Evolutionary conservation across 2,888 invertebrate species (phyloP), one percentile per base, ranked within the genome.

Genomic region (Gasteruption jaculator): DNA sequence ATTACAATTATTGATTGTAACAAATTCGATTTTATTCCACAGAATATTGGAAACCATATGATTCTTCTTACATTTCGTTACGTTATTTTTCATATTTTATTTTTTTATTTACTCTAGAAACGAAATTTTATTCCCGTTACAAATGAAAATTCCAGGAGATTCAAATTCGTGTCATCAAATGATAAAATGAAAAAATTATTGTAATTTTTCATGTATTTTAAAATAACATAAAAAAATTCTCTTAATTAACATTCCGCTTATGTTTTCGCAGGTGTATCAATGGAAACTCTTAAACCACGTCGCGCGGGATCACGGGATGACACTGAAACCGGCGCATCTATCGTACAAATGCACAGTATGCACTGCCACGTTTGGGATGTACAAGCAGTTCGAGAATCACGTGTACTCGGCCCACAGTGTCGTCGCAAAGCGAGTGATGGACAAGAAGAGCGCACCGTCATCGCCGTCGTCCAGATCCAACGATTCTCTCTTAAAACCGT

Each of bases 271-370:
- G 90, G 89, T 91, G 54, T 93, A 91, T 71, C 91, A 92, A 72
- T 91, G 91, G 89, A 93, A 93, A 70, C 72, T 94, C 50, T 73
- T 94, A 42, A 90, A 89, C 68, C 94, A 94, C 67, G 92, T 94
- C 45, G 89, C 90, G 31, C 81, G 89, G 55, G 92, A 92, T 71
- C 94, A 94, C 73, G 88, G 86, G 63, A 83, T 92, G 79, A 88
- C 89, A 22, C 73, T 94, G 52, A 92, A 93, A 66, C 92, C 93
- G 15, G 93, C 92, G 24, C 91, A 93, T 71, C 76, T 93, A 41
- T 91, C 92, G 20, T 93, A 93, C 77, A 93, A 93, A 72, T 93
- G 93, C 73, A 93, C 92, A 8, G 92, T 93, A 19, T 93, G 93
- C 71, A 91, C 91, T 25, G 92, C 92, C 16, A 92, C 92, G 3